Evolutionary conservation across 2,113 vertebrate species (phyloP), one percentile per base, ranked within the genome.

Genomic region (Phycodurus eques): DNA sequence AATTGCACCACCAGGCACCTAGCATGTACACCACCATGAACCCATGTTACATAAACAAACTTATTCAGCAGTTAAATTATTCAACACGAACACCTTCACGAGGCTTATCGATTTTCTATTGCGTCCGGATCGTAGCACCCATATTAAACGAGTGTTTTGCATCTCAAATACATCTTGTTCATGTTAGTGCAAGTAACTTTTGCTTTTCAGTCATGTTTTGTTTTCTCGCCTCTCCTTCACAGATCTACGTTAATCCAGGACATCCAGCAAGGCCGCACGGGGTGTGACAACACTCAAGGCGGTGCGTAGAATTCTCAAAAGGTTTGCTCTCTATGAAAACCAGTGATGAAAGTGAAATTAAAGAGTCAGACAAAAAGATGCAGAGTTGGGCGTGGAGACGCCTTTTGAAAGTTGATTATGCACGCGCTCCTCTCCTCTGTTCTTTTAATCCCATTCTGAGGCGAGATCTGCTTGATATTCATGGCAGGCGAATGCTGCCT

Each of bases 241-340:
- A 97, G 96, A 79, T 83, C 86, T 31, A 77, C 71, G 72, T 83
- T 98, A 86, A 94, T 94, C 82, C 98, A 99, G 83, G 98, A 98
- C 67, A 80, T 99, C 73, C 90, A 94, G 88, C 88, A 80, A 2
- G 96, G 97, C 80, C 96, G 90, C 70, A 83, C 70, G 76, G 96
- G 96, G 80, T 99, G 98, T 80, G 88, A 93, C 78, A 92, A 92
- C 82, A 72, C 78, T 0, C 86, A 83, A 64, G 79, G 88, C 8
- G 93, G 97, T 98, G 88, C 0, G 74, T 44, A 56, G 14, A 70
- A 67, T 69, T 63, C 75, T 78, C 54, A 22, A 33, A 70, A 64
- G 51, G 6, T 10, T 70, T 67, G 27, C 44, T 74, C 68, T 80
- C 68, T 62, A 73, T 0, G 1, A 53, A 47, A 20, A 39, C 15